Base-by-base conservation (phyloP, 2,888 invertebrate genomes). In the Ganaspis brasiliensis region DNA sequence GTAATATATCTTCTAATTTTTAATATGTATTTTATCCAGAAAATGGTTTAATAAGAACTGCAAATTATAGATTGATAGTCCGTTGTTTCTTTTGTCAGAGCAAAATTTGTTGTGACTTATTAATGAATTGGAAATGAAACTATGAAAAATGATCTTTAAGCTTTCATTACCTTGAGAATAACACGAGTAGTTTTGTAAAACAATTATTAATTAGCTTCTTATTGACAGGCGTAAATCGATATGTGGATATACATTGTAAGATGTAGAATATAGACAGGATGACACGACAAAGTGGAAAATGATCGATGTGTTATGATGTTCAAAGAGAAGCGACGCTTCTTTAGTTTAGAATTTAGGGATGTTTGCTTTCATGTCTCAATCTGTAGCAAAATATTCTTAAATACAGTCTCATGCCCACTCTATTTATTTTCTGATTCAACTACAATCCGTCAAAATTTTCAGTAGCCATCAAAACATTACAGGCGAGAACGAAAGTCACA, bases 201-300 rank as follows among this genome's bases (percentile, higher is more conserved):
- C 59, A 78, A 77, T 82, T 83, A 85, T 86, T 84, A 85, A 81
- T 82, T 83, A 80, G 83, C 77, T 70, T 72, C 75, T 73, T 67
- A 67, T 45, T 67, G 63, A 83, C 82, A 83, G 80, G 79, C 74
- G 82, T 84, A 85, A 87, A 86, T 82, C 81, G 86, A 84, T 84
- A 83, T 79, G 79, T 82, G 84, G 85, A 84, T 82, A 77, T 74
- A 73, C 80, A 80, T 72, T 31, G 75, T 76, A 37, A 5, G 9
- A 1, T 73, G 67, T 73, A 6, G 31, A 31, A 77, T 71, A 37
- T 49, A 45, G 59, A 75, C 77, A 84, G 84, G 83, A 87, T 87
- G 89, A 89, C 88, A 83, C 82, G 87, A 88, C 87, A 84, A 89
- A 89, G 82, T 83, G 77, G 80, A 73, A 78, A 81, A 79, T 88